A percentile compares a stretch with the other conserved stretches of the same genome.
These are phyloP conservation scores for Octodon degus DNA, from an alignment of 2,113 vertebrate species.

Conservation along the genomic window DNA sequence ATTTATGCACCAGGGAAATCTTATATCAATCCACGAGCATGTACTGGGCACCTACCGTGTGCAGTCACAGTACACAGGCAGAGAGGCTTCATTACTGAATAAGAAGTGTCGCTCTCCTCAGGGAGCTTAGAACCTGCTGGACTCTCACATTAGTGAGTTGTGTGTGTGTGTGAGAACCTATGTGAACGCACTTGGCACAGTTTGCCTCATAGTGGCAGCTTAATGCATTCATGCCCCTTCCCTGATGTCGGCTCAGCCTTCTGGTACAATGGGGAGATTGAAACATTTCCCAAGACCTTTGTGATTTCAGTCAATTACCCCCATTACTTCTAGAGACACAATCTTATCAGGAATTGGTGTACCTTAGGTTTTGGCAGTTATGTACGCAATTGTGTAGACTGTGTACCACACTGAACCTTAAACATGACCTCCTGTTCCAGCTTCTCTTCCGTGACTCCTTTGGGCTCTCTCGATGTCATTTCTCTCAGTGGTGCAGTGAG, in stretches of 20 bases:
- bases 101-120: not conserved
- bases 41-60: not conserved
- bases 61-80: not conserved
- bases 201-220: not conserved
- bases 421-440: not conserved
- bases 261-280: constrained; percentile 30
- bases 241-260: constrained; percentile 2
- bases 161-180: not conserved
- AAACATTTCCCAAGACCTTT: constrained; percentile 40
- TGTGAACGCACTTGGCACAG: not conserved
- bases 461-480: not conserved
- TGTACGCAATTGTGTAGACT: not conserved
- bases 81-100: not conserved
- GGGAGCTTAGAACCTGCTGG: not conserved
- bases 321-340: not conserved
- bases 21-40: not conserved
- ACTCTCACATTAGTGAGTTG: not conserved
- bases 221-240: constrained; percentile 28
- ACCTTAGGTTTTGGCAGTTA: constrained; percentile 35
- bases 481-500: not conserved
- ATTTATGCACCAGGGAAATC: not conserved
- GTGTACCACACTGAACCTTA: not conserved
- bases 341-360: constrained; percentile 25
- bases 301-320: not conserved
- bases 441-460: not conserved